phyloP scores from a whole-genome alignment of 2,113 vertebrate species.

The Cygnus atratus region DNA sequence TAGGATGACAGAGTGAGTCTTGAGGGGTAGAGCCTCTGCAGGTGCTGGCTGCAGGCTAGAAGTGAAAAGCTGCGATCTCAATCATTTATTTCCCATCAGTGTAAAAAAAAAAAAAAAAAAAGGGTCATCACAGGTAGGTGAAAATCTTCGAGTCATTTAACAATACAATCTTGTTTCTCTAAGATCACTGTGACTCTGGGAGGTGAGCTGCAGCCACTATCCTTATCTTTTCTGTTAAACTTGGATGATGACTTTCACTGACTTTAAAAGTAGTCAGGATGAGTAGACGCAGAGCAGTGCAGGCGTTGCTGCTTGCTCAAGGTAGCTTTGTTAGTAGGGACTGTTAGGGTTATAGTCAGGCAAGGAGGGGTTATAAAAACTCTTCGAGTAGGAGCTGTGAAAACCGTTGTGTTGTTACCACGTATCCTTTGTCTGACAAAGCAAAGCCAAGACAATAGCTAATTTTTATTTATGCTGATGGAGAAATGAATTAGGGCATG shows the following conservation, averaged over 20 bases:
- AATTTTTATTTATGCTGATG: neutral
- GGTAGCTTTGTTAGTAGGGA: neutral
- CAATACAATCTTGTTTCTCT: neutral
- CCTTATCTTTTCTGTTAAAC: neutral
- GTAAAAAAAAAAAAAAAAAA: too few relatives aligned
- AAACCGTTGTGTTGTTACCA: neutral
- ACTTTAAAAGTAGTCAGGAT: neutral
- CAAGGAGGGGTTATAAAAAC: neutral
- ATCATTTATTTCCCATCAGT: too few relatives aligned
- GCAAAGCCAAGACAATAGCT: neutral
- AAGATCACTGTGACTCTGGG: neutral
- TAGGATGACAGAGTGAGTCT: neutral
- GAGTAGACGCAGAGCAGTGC: neutral
- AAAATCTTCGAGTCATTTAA: neutral
- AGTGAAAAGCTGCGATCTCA: neutral
- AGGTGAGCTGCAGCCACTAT: neutral
- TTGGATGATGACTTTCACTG: neutral
- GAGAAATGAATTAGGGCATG: neutral
- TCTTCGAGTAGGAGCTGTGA: neutral
- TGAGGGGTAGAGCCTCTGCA: neutral
- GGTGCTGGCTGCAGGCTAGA: neutral
- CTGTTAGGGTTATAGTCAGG: neutral
- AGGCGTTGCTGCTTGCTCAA: neutral
- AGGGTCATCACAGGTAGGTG: neutral
- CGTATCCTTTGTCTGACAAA: neutral